These are phyloP conservation scores for Formica exsecta DNA, from an alignment of 1,140 invertebrate species.

Conservation along the genomic window DNA sequence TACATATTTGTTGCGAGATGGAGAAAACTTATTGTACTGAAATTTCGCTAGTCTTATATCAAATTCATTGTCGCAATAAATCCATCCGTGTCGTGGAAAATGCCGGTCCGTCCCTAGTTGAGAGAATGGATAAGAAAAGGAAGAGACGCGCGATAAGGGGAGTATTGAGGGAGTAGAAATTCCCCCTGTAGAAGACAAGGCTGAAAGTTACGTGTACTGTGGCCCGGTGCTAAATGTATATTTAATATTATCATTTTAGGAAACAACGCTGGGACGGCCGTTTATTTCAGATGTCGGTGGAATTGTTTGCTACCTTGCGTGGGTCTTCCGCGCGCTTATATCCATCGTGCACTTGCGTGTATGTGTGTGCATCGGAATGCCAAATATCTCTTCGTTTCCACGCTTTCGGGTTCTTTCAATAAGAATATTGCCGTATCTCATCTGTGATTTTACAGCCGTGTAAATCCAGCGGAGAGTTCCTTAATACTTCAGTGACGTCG, in stretches of 20 bases:
- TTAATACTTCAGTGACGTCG: conserved; percentile 77
- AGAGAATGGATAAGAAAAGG: conserved; percentile 51
- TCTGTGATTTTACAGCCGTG: conserved; percentile 76
- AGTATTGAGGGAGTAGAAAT: conserved; percentile 63
- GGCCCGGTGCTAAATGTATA: conserved; percentile 71
- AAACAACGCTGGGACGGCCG: conserved; percentile 65
- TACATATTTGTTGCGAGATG: conserved; percentile 19
- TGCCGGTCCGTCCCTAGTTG: conserved; percentile 16
- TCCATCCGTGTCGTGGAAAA: conserved; percentile 69
- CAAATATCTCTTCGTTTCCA: conserved; percentile 17
- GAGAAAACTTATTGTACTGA: conserved; percentile 76
- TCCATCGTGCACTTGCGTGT: background rate
- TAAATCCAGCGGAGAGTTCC: conserved; percentile 73
- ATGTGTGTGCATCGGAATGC: background rate
- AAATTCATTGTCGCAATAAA: conserved; percentile 82
- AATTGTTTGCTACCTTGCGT: conserved; percentile 75
- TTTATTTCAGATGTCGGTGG: conserved; percentile 77
- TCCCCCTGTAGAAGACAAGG: conserved; percentile 53
- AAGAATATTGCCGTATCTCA: conserved; percentile 58
- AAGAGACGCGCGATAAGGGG: conserved; percentile 15
- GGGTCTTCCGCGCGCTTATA: conserved; percentile 4
- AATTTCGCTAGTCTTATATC: conserved; percentile 77
- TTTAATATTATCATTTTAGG: conserved; percentile 80
- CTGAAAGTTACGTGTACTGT: conserved; percentile 59
- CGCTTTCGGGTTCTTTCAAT: conserved; percentile 37